These are phyloP conservation scores for Hymenopus coronatus DNA, from an alignment of 2,888 invertebrate species.

Conservation along the genomic window DNA sequence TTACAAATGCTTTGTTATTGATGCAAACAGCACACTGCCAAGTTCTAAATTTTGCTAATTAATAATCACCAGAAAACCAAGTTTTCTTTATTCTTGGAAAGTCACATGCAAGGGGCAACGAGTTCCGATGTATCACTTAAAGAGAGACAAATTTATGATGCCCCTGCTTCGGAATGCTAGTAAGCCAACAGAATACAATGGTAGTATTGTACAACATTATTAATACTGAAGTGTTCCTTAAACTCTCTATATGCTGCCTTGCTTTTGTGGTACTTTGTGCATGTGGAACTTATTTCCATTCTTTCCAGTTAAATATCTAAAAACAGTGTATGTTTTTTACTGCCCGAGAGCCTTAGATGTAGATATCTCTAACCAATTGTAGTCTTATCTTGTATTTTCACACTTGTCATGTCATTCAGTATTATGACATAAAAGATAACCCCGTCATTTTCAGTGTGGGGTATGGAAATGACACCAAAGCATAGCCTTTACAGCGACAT, in stretches of 20 bases:
- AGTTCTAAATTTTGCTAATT: background rate
- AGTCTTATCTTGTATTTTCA: background rate
- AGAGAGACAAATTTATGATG: background rate
- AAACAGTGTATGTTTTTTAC: background rate
- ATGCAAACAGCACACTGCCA: background rate
- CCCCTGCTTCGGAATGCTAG: slow-evolving; percentile 10
- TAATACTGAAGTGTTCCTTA: background rate
- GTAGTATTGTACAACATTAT: slow-evolving; percentile 1
- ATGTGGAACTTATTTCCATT: background rate
- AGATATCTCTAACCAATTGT: background rate
- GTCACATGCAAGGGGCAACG: background rate
- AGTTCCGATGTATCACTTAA: background rate
- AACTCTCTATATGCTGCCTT: background rate
- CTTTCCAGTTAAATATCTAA: background rate
- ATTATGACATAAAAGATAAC: background rate
- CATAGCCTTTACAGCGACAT: slow-evolving; percentile 9
- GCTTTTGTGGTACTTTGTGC: background rate
- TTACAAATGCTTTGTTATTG: background rate
- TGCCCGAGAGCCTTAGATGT: background rate
- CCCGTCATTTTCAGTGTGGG: background rate
- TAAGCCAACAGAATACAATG: slow-evolving; percentile 14
- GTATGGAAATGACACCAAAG: background rate
- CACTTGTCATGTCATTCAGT: background rate
- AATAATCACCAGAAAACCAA: background rate
- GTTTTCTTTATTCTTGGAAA: background rate